Base-by-base conservation (phyloP, 2,797 vertebrate species). In the Bovichtus diacanthus region DNA sequence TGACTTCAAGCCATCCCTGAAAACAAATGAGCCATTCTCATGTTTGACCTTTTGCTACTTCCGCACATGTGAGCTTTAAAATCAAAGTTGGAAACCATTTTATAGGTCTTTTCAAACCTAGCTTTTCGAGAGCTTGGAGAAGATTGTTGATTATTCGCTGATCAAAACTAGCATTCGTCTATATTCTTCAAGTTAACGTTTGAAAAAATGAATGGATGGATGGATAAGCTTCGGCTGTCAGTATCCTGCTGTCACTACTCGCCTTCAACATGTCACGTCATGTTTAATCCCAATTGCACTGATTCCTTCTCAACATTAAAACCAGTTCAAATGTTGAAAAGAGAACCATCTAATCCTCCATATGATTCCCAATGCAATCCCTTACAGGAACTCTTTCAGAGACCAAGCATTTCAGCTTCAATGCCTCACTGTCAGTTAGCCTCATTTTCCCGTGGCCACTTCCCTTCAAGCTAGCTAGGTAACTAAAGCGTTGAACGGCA, bases 401-500 rank as follows among this genome's bases (percentile, higher is more conserved):
- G 65, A 21, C 55, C 60, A 8, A 64, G 56, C 62, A 23, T 73
- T 62, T 68, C 2, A 39, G 53, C 50, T 34, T 0, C 2, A 11
- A 18, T 6, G 61, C 66, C 67, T 69, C 46, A 6, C 47, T 59
- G 18, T 36, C 76, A 10, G 7, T 44, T 11, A 41, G 25, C 23
- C 29, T 18, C 0, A 1, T 21, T 69, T 47, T 23, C 47, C n/a
- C 27, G 4, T 8, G 21, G 36, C 16, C 15, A 2, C 25, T 3
- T 3, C 56, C 0, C 18, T 19, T 53, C 4, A 31, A 34, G 38
- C 6, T 9, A 9, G 66, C 88, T 95, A 95, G 55, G 90, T 91
- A 6, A 88, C 78, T 2, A 93, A 59, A 51, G 94, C 73, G 5
- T 81, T 91, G 43, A 94, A 92, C 2, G 93, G 91, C 67, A 92